phyloP scores from a whole-genome alignment of 2,797 vertebrate genomes.

The Etheostoma perlongum region DNA sequence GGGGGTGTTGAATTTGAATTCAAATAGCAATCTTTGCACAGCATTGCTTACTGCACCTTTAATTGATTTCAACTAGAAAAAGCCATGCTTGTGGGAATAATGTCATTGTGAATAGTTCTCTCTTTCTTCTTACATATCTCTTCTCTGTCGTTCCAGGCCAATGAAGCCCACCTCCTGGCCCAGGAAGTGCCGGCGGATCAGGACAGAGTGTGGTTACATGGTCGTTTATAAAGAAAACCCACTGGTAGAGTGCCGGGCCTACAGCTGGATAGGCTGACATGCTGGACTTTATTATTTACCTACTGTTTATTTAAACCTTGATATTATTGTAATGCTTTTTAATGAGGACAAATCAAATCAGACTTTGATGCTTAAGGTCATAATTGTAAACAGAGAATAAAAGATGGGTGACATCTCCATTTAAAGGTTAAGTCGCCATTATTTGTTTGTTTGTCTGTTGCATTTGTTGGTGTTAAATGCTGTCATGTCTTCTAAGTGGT shows the following conservation, averaged over 20 bases:
- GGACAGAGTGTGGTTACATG: slow-evolving; percentile 67
- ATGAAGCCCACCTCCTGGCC: slow-evolving; percentile 81
- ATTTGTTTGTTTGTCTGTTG: slow-evolving; percentile 14
- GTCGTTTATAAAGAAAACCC: slow-evolving; percentile 76
- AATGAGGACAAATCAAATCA: slow-evolving; percentile 35
- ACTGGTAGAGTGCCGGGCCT: slow-evolving; percentile 63
- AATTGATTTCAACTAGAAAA: slow-evolving; percentile 14
- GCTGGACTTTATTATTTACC: not conserved
- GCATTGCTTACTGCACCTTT: no score
- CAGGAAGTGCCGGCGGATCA: slow-evolving; percentile 68
- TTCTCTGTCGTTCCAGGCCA: slow-evolving; percentile 50
- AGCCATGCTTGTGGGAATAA: not conserved
- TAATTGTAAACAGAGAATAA: not conserved
- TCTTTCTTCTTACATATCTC: not conserved
- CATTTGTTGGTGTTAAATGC: not conserved
- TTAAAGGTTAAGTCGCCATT: not conserved
- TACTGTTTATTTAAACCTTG: not conserved
- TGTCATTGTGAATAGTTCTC: not conserved
- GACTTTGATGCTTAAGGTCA: slow-evolving; percentile 28
- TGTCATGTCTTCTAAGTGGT: not conserved
- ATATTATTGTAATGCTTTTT: not conserved
- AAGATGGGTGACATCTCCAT: not conserved
- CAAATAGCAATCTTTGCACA: no score
- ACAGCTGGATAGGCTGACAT: slow-evolving; percentile 80
- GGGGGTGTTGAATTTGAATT: no score